Conservation (phyloP, 2,797 vertebrate species). For the Mionectes olivaceus region DNA sequence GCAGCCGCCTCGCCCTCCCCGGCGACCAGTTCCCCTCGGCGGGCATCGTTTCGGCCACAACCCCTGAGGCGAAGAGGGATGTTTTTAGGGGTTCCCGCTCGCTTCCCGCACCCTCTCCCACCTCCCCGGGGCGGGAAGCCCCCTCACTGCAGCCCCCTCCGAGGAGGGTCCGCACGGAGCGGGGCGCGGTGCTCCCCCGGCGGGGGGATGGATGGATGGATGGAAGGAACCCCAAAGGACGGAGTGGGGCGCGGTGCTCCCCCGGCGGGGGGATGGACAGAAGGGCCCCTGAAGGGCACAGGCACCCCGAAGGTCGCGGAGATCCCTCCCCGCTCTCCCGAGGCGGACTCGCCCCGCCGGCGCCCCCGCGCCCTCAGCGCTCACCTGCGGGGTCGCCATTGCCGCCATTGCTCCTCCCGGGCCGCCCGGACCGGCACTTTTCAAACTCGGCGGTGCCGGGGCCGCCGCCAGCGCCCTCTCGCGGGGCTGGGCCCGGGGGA, state of each 20-base stretch:
- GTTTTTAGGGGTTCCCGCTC: not conserved
- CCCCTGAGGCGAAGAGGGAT: not conserved
- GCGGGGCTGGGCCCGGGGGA: not conserved
- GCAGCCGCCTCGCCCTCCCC: slow-evolving; percentile 31
- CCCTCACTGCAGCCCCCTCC: not conserved
- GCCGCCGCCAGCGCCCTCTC: slow-evolving; percentile 49
- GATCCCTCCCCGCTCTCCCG: too few species aligned
- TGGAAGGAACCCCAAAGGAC: not conserved
- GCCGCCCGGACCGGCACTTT: slow-evolving; percentile 37
- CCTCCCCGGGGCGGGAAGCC: not conserved
- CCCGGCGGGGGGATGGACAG: not conserved
- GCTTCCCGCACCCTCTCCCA: not conserved
- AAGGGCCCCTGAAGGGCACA: not conserved
- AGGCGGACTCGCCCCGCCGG: not conserved
- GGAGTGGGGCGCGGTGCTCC: not conserved
- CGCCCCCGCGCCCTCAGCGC: not conserved
- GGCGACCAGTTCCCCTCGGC: not conserved
- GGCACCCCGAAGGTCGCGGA: not conserved
- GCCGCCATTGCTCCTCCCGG: slow-evolving; percentile 45
- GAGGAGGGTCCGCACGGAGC: not conserved
- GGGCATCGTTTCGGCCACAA: not conserved
- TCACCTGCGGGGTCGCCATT: slow-evolving; percentile 49
- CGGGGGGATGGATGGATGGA: not conserved
- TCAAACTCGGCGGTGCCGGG: slow-evolving; percentile 52
- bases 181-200: not conserved